Percentiles rank a stretch among this genome's conserved stretches.
These are phyloP conservation scores for Lobophora halterata DNA, from an alignment of 2,888 invertebrate species.

Conservation along the genomic window DNA sequence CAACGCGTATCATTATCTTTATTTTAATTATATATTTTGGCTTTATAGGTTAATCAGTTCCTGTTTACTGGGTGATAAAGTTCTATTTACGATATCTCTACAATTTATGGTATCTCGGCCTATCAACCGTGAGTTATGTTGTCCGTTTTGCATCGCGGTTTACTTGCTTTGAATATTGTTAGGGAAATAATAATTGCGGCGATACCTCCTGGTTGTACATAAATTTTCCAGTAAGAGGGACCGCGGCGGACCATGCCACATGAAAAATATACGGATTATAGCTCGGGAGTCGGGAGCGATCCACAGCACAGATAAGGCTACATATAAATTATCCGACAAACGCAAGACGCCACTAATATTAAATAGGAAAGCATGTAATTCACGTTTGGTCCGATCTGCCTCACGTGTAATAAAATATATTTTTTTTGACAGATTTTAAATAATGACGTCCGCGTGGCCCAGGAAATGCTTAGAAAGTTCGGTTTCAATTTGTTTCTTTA, in stretches of 20 bases:
- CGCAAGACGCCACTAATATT: conserved; percentile 77
- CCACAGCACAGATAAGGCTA: conserved; percentile 67
- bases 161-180: conserved; percentile 37
- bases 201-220: conserved; percentile 58
- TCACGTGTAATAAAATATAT: conserved; percentile 72
- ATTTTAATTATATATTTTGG: conserved; percentile 24
- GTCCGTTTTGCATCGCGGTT: conserved; percentile 21
- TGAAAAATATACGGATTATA: conserved; percentile 80
- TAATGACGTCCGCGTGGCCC: conserved; percentile 73
- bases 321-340: conserved; percentile 77
- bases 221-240: conserved; percentile 63
- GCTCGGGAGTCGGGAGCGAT: conserved; percentile 74
- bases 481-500: conserved; percentile 51
- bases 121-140: conserved; percentile 18
- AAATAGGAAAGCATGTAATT: conserved; percentile 80
- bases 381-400: conserved; percentile 68
- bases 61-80: conserved; percentile 21
- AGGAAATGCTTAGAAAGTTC: conserved; percentile 76
- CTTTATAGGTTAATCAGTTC: conserved; percentile 28
- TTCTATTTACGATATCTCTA: conserved; percentile 12
- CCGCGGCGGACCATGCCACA: conserved; percentile 48
- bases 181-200: conserved; percentile 66
- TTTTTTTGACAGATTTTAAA: conserved; percentile 78
- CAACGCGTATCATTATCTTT: conserved; percentile 26
- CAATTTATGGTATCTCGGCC: conserved; percentile 8